Percentiles rank a stretch among this genome's conserved stretches.
These are phyloP conservation scores for Atherix ibis DNA, from an alignment of 2,888 invertebrate species.

Conservation along the genomic window DNA sequence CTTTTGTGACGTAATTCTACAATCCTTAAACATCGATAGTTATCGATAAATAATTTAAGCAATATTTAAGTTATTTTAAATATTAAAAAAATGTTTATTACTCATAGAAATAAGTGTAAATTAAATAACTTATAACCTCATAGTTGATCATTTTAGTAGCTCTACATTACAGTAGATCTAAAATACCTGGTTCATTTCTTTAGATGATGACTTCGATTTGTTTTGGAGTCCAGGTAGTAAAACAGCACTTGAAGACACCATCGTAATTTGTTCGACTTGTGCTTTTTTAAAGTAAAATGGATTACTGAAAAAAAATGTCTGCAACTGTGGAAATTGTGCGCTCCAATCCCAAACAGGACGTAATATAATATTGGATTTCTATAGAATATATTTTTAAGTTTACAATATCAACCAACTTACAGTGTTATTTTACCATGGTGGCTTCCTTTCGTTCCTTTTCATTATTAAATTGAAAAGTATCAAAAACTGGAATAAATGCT, in stretches of 20 bases:
- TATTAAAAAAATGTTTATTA: too few species aligned
- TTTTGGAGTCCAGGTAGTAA: constrained; percentile 19
- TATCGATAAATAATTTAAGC: too few species aligned
- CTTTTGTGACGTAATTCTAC: too few species aligned
- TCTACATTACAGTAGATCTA: too few species aligned
- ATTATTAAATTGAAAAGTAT: constrained; percentile 84
- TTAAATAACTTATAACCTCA: too few species aligned
- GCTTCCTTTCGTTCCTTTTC: constrained; percentile 60
- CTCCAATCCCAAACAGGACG: constrained; percentile 84
- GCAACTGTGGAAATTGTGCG: constrained; percentile 68
- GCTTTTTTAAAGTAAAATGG: constrained; percentile 60
- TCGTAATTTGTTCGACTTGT: too few species aligned
- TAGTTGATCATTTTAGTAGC: too few species aligned
- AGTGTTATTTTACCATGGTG: constrained; percentile 15
- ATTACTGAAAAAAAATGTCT: constrained; percentile 69
- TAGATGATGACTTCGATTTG: too few species aligned
- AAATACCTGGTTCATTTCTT: too few species aligned
- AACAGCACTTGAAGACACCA: constrained; percentile 21
- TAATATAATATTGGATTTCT: constrained; percentile 36
- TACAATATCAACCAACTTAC: constrained; percentile 1
- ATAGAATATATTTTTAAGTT: neutral
- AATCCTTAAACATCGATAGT: too few species aligned
- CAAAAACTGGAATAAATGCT: constrained; percentile 73
- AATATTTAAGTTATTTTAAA: too few species aligned
- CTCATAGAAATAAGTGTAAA: too few species aligned